Evolutionary conservation across 2,888 invertebrate genomes (phyloP), one percentile per base, ranked within the genome.

Genomic region (Eupithecia inturbata): DNA sequence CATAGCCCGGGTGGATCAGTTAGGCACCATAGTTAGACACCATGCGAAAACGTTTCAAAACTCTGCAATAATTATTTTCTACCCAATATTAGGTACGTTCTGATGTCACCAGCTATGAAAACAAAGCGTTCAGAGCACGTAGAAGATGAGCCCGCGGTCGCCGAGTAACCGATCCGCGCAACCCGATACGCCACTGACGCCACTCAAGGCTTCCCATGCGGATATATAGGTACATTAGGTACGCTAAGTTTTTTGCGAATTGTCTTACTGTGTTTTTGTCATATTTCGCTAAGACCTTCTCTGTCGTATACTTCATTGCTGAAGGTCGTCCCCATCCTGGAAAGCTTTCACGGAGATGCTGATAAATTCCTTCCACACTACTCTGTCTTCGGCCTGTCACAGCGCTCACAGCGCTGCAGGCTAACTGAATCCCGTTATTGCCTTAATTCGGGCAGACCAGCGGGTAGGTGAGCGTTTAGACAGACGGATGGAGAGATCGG

Each of bases 171-270:
- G 79, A 90, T 92, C 84, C 85, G 72, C n/a, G 88, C 76, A 87
- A 94, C 86, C 80, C 82, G 89, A 94, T 84, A 89, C 89, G 81
- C 77, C 79, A 85, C 87, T 90, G 84, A 89, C 90, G 82, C 77
- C 78, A 85, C 87, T 90, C 93, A 93, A 94, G 94, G 94, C 88
- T 92, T 90, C 90, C 88, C 88, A 90, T 91, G 87, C 89, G 89
- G 89, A 92, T 91, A 91, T 26, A 53, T 53, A 57, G 57, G 57
- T 57, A 57, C 57, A 22, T 49, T 53, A 22, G n/a, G 49, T 91
- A 86, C 88, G 86, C 82, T 73, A 57, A 75, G 81, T 86, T 85
- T 86, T 88, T 92, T 88, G 88, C 84, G 83, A 90, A 90, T 86
- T 84, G 83, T 85, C 83, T 85, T 87, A 85, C 79, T 82, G 77